Conservation (phyloP, 2,113 vertebrate genomes). For the Saimiri boliviensis region DNA sequence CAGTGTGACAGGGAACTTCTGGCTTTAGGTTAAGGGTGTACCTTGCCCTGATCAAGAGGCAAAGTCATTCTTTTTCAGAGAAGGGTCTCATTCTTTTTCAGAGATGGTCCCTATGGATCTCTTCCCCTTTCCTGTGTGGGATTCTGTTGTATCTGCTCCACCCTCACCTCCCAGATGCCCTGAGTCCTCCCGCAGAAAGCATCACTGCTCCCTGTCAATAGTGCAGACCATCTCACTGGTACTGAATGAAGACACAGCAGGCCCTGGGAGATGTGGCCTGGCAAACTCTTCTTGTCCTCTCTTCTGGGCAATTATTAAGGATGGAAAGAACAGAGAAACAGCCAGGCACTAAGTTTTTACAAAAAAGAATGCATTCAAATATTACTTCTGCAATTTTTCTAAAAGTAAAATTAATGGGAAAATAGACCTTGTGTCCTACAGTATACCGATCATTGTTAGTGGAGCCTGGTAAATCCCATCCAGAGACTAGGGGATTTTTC, state of each 20-base stretch:
- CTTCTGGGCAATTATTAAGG: neutral
- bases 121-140: neutral
- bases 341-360: neutral
- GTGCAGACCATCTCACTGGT: neutral
- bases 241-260: neutral
- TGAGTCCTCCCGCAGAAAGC: neutral
- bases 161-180: neutral
- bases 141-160: neutral
- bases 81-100: neutral
- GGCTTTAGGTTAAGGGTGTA: neutral
- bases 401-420: neutral
- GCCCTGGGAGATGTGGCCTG: rapidly evolving
- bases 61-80: neutral
- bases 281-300: neutral
- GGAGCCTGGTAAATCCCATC: neutral
- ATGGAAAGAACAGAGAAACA: neutral
- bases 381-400: neutral
- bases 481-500: neutral
- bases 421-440: neutral
- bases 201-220: rapidly evolving
- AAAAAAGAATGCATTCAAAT: neutral
- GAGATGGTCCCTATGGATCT: neutral
- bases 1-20: neutral
- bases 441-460: rapidly evolving
- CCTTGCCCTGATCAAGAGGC: neutral